Conservation (phyloP, 2,888 invertebrate species). For the Halocaridina rubra region DNA sequence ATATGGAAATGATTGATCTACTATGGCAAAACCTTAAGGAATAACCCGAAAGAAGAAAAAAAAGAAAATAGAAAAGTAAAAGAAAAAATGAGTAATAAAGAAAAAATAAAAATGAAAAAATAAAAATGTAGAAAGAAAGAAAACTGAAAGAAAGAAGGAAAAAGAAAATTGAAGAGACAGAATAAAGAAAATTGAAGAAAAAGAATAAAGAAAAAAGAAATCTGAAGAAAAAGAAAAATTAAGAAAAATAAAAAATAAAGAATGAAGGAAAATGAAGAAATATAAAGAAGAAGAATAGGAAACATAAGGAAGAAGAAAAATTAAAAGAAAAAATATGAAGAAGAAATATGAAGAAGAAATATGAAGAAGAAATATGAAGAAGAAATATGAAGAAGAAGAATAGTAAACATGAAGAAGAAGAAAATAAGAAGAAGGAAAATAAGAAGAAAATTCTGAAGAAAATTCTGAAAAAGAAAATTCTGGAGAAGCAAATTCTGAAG, state of each 20-base stretch:
- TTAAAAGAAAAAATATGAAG: too few species aligned
- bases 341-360: neutral
- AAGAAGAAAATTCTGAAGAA: neutral
- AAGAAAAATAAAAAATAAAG: neutral
- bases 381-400: neutral
- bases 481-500: neutral
- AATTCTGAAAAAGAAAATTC: neutral
- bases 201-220: neutral
- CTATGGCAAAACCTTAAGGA: too few species aligned
- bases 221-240: neutral
- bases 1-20: too few species aligned
- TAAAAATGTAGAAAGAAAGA: neutral
- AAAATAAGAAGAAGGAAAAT: neutral
- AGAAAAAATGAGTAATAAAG: neutral
- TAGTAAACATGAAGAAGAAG: neutral
- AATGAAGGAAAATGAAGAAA: neutral
- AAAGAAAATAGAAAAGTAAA: neutral
- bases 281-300: neutral
- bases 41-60: too few species aligned
- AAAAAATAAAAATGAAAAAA: neutral
- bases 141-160: neutral
- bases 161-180: too few species aligned
- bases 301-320: neutral
- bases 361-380: neutral
- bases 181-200: neutral